These are phyloP conservation scores for Linurgus olivaceus DNA, from an alignment of 2,797 vertebrate species.

Conservation along the genomic window DNA sequence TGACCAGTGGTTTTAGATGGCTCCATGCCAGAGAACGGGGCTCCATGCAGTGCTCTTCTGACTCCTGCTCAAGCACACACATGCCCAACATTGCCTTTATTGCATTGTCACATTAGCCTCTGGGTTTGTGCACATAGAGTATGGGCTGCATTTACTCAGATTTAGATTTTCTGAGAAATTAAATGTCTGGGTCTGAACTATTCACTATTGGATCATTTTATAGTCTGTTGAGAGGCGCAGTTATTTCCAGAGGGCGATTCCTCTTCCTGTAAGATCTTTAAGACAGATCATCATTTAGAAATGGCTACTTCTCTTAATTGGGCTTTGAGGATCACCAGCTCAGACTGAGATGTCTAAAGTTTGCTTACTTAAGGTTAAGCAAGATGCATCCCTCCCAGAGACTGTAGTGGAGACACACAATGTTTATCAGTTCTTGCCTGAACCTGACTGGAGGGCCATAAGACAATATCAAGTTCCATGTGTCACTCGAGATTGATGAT, in stretches of 20 bases:
- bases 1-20: neutral
- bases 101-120: neutral
- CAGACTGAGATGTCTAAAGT: neutral
- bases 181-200: neutral
- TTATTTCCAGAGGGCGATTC: neutral
- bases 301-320: neutral
- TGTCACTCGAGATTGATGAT: neutral
- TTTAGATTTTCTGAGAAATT: neutral
- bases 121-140: neutral
- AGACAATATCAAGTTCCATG: neutral
- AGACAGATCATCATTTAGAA: neutral
- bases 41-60: neutral
- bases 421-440: neutral
- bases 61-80: neutral
- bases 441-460: neutral
- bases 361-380: neutral
- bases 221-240: neutral
- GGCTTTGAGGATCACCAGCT: neutral
- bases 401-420: neutral
- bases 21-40: fast-evolving
- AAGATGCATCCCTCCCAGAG: neutral
- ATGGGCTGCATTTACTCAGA: neutral
- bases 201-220: neutral
- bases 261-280: neutral
- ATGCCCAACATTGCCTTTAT: neutral